Base-by-base conservation (phyloP, 2,113 vertebrate genomes). In the Rousettus leschenaultii region DNA sequence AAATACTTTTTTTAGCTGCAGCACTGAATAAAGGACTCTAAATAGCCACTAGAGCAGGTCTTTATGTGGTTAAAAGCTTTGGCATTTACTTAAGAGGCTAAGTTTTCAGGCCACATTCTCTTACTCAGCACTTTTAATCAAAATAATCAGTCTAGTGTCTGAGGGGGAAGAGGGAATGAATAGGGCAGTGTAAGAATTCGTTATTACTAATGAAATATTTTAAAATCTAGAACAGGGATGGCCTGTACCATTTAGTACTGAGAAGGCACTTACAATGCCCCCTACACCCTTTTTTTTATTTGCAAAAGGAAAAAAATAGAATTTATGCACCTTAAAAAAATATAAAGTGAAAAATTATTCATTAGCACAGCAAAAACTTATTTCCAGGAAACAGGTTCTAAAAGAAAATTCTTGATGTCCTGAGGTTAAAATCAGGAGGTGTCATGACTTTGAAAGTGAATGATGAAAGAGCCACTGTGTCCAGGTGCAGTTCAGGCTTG, bases 361-460 rank as follows among this genome's bases (percentile, higher is more conserved):
- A 97, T 98, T 98, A 98, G 97, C 94, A 98, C 97, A 85, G 94
- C 97, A 98, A 97, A 98, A 96, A 95, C 96, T 95, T 96, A 96
- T 98, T 99, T 98, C 98, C 98, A 99, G 98, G 98, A 98, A 98
- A 97, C 53, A 59, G 96, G 97, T 98, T 98, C 96, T 98, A 98
- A 98, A 98, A 98, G 98, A 98, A 98, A 98, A 98, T 98, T 98
- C 98, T 97, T 98, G 95, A 98, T 86, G 86, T 98, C 98, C 97
- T 98, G 96, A 98, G 97, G 98, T 97, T 98, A 97, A 98, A 98
- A 98, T 78, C 96, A 96, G 96, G 86, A 98, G 98, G 98, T 98
- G 98, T 97, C 98, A 91, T 97, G 98, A 98, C 97, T 98, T 97
- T 98, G 98, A 98, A 98, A 93, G 40, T 92, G 86, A 92, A 95